Base-by-base conservation (phyloP, 2,797 vertebrate genomes). In the Channallabes apus region DNA sequence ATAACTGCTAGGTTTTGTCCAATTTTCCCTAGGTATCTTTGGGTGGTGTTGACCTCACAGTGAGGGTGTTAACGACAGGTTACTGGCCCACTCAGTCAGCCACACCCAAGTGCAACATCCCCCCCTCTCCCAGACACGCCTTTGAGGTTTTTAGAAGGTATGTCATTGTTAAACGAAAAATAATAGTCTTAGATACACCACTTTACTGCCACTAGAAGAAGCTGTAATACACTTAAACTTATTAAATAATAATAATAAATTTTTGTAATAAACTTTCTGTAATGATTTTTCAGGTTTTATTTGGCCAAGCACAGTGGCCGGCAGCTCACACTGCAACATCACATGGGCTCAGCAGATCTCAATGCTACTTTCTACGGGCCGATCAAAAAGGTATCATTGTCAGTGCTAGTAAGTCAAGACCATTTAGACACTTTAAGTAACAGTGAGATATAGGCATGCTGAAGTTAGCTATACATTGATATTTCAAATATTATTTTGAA, bases 121-220 rank as follows among this genome's bases (percentile, higher is more conserved):
- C 98, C 81, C 97, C 97, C 88, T 98, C 98, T 86, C 97, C 98
- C 38, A 94, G 97, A 89, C 98, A 99, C 88, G 98, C 98, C 87
- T 99, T 99, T 93, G 98, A 99, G 95, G 97, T 99, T 91, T 99
- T 99, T 94, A 97, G 98, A 95, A 97, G 98, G 98, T 99, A 41
- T 35, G 89, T 59, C 54, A 7, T 38, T 29, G 35, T 11, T 12
- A 32, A 32, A 38, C 15, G 4, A 27, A 29, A 76, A 29, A 11
- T 9, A 77, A 58, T 22, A 29, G 11, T 32, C 20, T 38, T 20
- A 2, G 20, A 61, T 59, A 12, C 27, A 61, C 4, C 12, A 14
- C 0, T 58, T 76, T 77, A 14, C 15, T 4, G 14, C 14, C 3
- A 9, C 0, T 61, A 18, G 12, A 80, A 3, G 17, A 29, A n/a